A percentile compares a stretch with the other conserved stretches of the same genome.
Conservation (phyloP, 2,797 vertebrate genomes). For the Cichlasoma orientale region DNA sequence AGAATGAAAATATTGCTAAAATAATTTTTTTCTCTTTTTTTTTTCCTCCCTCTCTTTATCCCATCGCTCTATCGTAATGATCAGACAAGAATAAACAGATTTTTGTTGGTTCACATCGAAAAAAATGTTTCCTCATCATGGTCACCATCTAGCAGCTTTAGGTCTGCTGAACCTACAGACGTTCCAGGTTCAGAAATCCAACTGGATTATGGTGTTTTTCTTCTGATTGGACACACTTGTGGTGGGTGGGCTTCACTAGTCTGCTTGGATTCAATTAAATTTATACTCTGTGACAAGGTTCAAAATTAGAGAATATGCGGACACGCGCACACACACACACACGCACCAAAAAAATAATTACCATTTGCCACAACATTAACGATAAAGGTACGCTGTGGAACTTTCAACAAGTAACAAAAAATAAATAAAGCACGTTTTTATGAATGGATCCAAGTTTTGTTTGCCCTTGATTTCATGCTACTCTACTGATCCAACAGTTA, state of each 20-base stretch:
- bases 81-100: constrained; percentile 69
- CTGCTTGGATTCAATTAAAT: constrained; percentile 13
- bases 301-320: too few relatives aligned
- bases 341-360: background rate
- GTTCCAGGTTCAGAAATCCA: constrained; percentile 41
- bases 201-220: constrained; percentile 58
- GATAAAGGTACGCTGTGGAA: constrained; percentile 29
- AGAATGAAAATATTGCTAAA: constrained; percentile 85
- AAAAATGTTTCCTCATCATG: constrained; percentile 22
- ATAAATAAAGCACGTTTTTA: background rate
- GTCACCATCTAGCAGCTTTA: constrained; percentile 55
- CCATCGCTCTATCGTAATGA: constrained; percentile 52
- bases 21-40: constrained; percentile 59
- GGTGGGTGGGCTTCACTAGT: constrained; percentile 12
- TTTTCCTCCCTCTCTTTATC: constrained; percentile 38
- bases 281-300: background rate
- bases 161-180: constrained; percentile 64
- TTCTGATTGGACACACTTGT: constrained; percentile 56
- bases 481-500: background rate
- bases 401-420: background rate
- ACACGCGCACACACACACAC: too few relatives aligned
- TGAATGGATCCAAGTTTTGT: background rate
- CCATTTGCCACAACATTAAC: background rate
- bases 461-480: background rate
- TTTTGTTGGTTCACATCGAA: constrained; percentile 60